Evolutionary conservation across 2,888 invertebrate genomes (phyloP).

Genomic region (Tenthredo scrophulariae): DNA sequence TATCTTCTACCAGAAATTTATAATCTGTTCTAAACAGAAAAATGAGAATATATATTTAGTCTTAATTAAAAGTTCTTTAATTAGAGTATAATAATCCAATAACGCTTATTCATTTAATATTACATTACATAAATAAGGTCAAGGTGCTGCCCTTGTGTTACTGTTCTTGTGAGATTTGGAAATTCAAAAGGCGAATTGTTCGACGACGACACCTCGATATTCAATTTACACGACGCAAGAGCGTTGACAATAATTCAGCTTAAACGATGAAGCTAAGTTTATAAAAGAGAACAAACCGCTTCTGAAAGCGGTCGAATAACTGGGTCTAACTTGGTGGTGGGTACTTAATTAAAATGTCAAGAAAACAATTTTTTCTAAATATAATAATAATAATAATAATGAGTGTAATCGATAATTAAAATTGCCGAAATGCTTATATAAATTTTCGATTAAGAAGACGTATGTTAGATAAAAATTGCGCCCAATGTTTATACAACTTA

Average conservation of each 20-base stretch:
- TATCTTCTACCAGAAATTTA: not conserved
- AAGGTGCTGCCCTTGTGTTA: slow-evolving; percentile 48
- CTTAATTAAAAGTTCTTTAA: slow-evolving; percentile 50
- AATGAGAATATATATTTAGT: slow-evolving; percentile 18
- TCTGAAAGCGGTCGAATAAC: slow-evolving; percentile 62
- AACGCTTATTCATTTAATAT: slow-evolving; percentile 64
- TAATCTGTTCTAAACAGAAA: slow-evolving; percentile 25
- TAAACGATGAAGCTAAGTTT: slow-evolving; percentile 15
- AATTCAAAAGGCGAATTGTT: not conserved
- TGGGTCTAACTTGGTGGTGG: slow-evolving; percentile 72
- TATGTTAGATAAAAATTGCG: slow-evolving; percentile 28
- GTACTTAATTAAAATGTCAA: slow-evolving; percentile 65
- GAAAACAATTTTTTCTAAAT: slow-evolving; percentile 42
- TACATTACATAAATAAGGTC: slow-evolving; percentile 51
- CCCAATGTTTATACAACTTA: not conserved
- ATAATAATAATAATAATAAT: slow-evolving; percentile 55
- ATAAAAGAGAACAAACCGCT: slow-evolving; percentile 56
- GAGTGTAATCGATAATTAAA: slow-evolving; percentile 37
- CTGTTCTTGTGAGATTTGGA: slow-evolving; percentile 33
- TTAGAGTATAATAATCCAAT: slow-evolving; percentile 61
- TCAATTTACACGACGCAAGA: slow-evolving; percentile 10
- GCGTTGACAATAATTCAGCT: slow-evolving; percentile 37
- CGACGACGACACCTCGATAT: not conserved
- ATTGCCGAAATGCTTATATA: slow-evolving; percentile 32
- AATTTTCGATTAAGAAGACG: slow-evolving; percentile 22